Base-by-base conservation (phyloP, 2,888 invertebrate genomes). In the Dorcus hopei region DNA sequence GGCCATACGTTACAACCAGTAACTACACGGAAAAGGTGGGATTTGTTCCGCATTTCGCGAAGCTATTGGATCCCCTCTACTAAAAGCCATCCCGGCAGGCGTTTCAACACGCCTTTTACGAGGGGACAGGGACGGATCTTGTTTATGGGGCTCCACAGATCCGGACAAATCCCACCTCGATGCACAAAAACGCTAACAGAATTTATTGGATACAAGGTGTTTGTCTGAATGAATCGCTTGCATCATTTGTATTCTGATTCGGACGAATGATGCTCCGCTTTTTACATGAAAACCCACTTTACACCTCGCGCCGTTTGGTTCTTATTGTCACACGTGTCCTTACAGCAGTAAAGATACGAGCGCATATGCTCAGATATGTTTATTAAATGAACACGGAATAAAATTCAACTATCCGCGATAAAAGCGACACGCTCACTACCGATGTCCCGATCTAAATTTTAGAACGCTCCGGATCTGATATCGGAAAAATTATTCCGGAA, bases 181-280 rank as follows among this genome's bases (percentile, higher is more conserved):
- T 71, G 74, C 75, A 77, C 78, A 77, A 77, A 77, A 78, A 77
- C 77, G 73, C 73, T 78, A 78, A 78, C 77, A 74, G 79, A 79
- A 79, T 79, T 79, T 79, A 79, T 79, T 78, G 78, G 78, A 77
- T 78, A 79, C 79, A 79, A 77, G 78, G 78, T 79, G 79, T 79
- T 79, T 76, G 77, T 76, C 75, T 75, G 77, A 79, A 79, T 79
- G 78, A 77, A 78, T 79, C 76, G 77, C 74, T 77, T 70, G 75
- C 74, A 74, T 79, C 78, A 75, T 79, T 79, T 79, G 78, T 79
- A 78, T 78, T 78, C 78, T 71, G 77, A 77, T 76, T 78, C 75
- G 77, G 76, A 77, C 77, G 77, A 76, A 75, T 76, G 77, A 76
- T 77, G 77, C 75, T 74, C 70, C 73, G 74, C 49, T 79, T 79